phyloP scores from a whole-genome alignment of 2,113 vertebrate genomes.

The Scomber japonicus region DNA sequence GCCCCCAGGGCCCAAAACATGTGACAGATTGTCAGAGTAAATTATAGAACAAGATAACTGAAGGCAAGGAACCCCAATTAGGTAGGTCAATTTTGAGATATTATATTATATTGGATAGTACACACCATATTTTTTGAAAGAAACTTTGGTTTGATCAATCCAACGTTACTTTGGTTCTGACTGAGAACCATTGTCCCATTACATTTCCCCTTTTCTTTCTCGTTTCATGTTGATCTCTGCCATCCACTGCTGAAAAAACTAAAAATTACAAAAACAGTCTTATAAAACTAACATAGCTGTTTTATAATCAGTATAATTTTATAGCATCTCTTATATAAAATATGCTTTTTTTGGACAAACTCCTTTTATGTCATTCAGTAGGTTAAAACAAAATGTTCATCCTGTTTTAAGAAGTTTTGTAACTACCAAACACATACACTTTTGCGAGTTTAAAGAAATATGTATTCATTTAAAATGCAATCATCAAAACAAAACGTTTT shows the following conservation, averaged over 20 bases:
- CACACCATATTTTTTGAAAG: not conserved
- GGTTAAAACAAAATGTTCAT: not conserved
- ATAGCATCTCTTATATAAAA: not conserved
- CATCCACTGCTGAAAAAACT: not conserved
- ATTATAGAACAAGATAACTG: conserved; percentile 74
- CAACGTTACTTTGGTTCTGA: not conserved
- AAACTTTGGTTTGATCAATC: no score
- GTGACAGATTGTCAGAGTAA: conserved; percentile 77
- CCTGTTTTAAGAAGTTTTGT: not conserved
- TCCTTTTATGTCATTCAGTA: not conserved
- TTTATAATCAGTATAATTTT: no score
- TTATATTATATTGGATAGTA: not conserved
- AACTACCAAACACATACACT: not conserved
- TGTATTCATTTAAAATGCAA: not conserved
- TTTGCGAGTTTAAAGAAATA: not conserved
- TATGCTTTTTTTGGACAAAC: not conserved
- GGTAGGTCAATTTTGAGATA: conserved; percentile 30
- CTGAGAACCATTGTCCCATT: not conserved
- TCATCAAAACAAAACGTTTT: not conserved
- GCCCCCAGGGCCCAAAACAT: conserved; percentile 56
- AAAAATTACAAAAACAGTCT: not conserved
- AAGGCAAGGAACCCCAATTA: conserved; percentile 53
- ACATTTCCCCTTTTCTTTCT: not conserved
- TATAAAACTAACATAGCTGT: no score
- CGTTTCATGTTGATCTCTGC: not conserved